These are phyloP conservation scores for Magallana nippona DNA, from an alignment of 2,888 invertebrate genomes.

Conservation along the genomic window DNA sequence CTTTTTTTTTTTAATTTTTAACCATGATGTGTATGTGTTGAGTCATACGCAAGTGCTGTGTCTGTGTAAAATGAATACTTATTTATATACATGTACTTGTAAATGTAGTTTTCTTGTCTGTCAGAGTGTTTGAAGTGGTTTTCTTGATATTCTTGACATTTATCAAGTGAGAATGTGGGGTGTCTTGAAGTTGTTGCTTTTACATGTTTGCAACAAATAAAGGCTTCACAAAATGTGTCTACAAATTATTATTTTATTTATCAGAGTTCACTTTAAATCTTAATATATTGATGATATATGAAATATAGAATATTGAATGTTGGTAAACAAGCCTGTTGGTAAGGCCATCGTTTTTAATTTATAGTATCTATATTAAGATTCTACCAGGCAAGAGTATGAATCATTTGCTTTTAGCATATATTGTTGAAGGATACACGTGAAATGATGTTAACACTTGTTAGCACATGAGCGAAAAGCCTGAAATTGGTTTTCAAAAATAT, in stretches of 20 bases:
- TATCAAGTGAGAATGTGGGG: background rate
- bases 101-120: background rate
- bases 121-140: background rate
- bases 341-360: too few species aligned
- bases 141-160: background rate
- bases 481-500: too few species aligned
- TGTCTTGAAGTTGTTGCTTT: background rate
- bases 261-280: background rate
- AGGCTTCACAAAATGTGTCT: too few species aligned
- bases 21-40: background rate
- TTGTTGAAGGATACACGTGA: too few species aligned
- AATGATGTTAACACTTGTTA: too few species aligned
- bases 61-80: background rate
- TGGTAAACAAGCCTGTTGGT: too few species aligned
- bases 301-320: background rate
- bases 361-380: too few species aligned
- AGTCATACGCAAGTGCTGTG: background rate
- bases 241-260: too few species aligned
- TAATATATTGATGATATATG: background rate
- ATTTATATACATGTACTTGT: background rate
- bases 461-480: too few species aligned
- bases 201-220: background rate
- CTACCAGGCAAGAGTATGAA: too few species aligned
- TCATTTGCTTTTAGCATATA: too few species aligned
- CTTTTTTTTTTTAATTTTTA: slow-evolving; percentile 10